Evolutionary conservation across 2,888 invertebrate genomes (phyloP), one percentile per base, ranked within the genome.

Genomic region (Branchinecta sandiegonensis): DNA sequence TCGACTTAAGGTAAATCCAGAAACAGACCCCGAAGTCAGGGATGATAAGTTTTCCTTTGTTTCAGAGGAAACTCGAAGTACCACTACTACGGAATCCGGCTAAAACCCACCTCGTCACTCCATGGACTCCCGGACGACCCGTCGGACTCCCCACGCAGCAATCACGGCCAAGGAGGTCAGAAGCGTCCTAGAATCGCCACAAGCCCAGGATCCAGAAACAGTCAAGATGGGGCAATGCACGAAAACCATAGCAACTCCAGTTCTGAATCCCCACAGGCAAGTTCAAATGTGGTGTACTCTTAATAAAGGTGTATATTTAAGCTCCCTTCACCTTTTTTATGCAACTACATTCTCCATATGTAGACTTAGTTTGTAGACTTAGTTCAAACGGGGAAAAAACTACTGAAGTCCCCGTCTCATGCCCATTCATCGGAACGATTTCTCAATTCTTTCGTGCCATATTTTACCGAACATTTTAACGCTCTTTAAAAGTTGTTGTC

Each of bases 61-160:
- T 78, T 66, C 76, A 87, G 92, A 74, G 96, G 96, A 48, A 96
- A 97, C 81, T 96, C 95, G 47, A 97, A 96, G 79, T 99, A 99
- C 78, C 99, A 99, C 81, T 99, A 99, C 80, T 97, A 99, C 81
- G 99, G 99, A n/a, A 97, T 99, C 73, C 84, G 97, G 48, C 90
- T 96, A 69, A 96, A 96, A 79, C 90, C 91, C 0, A 87, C 85
- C 69, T 92, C 92, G 3, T 82, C 85, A 10, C 77, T 92, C 71
- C 84, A 83, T 73, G 82, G 83, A 71, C 78, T 85, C 72, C 72
- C 72, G 37, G 74, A 74, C 50, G 74, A 75, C 8, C 56, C 56
- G 14, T 56, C 56, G 17, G 56, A 56, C 8, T 56, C 56, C 14
- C 56, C 56, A 46, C 11, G 46, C 47, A 66, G 23, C 37, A 64